These are phyloP conservation scores for Thamnophis elegans DNA, from an alignment of 2,797 vertebrate genomes.

Conservation along the genomic window DNA sequence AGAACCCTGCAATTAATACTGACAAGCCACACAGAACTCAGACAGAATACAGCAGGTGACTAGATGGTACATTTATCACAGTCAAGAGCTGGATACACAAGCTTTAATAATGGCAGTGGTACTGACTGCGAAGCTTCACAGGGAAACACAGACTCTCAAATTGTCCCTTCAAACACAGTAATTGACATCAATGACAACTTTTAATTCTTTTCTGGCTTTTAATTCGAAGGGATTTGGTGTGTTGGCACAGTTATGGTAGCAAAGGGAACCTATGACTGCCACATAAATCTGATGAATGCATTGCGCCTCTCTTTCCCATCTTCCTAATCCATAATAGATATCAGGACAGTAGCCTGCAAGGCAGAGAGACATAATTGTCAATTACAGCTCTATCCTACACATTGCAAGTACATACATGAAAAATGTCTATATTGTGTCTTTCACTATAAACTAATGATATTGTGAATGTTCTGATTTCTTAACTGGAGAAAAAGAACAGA, in stretches of 20 bases:
- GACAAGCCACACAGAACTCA: conserved; percentile 31
- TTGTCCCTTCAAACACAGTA: not conserved
- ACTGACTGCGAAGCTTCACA: conserved; percentile 18
- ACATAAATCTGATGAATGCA: not conserved
- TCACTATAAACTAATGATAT: not conserved
- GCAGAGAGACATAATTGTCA: not conserved
- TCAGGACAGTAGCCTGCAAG: not conserved
- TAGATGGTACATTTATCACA: conserved; percentile 25
- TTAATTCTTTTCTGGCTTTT: conserved; percentile 7
- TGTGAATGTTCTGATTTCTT: not conserved
- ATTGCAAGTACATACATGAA: not conserved
- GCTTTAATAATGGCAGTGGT: conserved; percentile 28
- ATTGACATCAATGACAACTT: not conserved
- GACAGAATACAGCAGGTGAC: conserved; percentile 32
- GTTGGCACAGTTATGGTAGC: not conserved
- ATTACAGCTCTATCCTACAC: not conserved
- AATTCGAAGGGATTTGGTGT: conserved; percentile 2
- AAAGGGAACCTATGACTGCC: not conserved
- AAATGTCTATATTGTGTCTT: not conserved
- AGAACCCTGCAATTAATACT: conserved; percentile 40
- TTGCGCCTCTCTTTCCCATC: not conserved
- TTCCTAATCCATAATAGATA: not conserved
- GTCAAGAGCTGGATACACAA: not conserved
- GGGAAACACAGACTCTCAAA: conserved; percentile 2
- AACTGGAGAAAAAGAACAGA: not conserved